Percentiles rank a stretch among this genome's conserved stretches.
These are phyloP conservation scores for Aplochiton taeniatus DNA, from an alignment of 2,797 vertebrate genomes.

Conservation along the genomic window DNA sequence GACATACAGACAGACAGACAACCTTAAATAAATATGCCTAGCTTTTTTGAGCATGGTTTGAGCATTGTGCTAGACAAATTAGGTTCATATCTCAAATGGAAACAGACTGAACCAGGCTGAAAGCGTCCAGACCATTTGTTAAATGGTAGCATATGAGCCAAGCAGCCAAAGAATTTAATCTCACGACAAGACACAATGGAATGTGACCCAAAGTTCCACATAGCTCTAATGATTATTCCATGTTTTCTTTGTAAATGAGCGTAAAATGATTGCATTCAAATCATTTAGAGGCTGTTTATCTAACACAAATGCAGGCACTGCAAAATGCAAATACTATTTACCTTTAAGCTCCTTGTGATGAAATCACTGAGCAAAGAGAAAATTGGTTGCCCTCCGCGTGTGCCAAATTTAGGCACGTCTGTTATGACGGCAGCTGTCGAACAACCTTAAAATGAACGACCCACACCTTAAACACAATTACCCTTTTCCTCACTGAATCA, in stretches of 20 bases:
- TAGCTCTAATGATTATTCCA: conserved; percentile 28
- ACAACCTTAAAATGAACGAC: conserved; percentile 28
- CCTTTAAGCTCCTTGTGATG: conserved; percentile 25
- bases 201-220: conserved; percentile 44
- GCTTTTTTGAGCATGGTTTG: background rate
- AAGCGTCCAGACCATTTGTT: conserved; percentile 45
- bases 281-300: no score
- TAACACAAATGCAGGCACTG: background rate
- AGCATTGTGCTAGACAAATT: conserved; percentile 11
- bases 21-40: background rate
- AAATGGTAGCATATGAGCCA: conserved; percentile 64
- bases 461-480: conserved; percentile 21
- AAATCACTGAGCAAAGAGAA: conserved; percentile 9
- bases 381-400: conserved; percentile 20
- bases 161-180: conserved; percentile 36
- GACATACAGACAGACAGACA: no score
- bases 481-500: no score
- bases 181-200: conserved; percentile 41
- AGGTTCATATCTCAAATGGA: conserved; percentile 17
- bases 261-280: conserved; percentile 10
- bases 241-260: conserved; percentile 6
- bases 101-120: conserved; percentile 26
- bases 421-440: conserved; percentile 39
- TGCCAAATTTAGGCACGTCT: conserved; percentile 43
- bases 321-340: conserved; percentile 25